Conservation (phyloP, 2,888 invertebrate genomes). For the Leucania comma region DNA sequence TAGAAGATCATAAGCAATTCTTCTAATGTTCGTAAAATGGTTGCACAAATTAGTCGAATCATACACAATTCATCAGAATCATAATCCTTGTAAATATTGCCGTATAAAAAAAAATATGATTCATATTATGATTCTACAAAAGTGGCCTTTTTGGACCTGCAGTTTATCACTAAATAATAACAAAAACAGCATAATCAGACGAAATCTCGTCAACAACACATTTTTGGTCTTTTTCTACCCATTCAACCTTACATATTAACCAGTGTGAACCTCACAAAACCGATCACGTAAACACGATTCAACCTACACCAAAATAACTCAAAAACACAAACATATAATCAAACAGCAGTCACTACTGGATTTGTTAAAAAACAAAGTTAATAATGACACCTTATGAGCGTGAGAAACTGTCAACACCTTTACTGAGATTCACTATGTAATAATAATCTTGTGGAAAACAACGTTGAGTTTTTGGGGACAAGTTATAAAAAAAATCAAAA, state of each 20-base stretch:
- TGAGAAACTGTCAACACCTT: constrained; percentile 59
- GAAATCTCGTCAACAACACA: not conserved
- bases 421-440: constrained; percentile 36
- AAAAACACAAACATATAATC: constrained; percentile 42
- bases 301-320: not conserved
- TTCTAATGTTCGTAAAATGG: too few species aligned
- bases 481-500: too few species aligned
- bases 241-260: constrained; percentile 1
- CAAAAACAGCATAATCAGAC: not conserved
- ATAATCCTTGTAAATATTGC: too few species aligned
- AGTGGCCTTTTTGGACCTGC: too few species aligned
- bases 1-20: too few species aligned
- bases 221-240: not conserved
- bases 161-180: not conserved
- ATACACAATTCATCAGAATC: too few species aligned
- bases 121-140: too few species aligned
- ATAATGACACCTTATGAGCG: constrained; percentile 51
- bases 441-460: constrained; percentile 54
- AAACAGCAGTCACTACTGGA: constrained; percentile 45
- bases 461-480: constrained; percentile 9
- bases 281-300: constrained; percentile 11
- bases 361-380: constrained; percentile 40
- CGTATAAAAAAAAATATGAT: too few species aligned
- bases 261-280: constrained; percentile 11
- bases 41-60: too few species aligned